phyloP scores from a whole-genome alignment of 1,140 invertebrate genomes.

The Bilobella aurantiaca region DNA sequence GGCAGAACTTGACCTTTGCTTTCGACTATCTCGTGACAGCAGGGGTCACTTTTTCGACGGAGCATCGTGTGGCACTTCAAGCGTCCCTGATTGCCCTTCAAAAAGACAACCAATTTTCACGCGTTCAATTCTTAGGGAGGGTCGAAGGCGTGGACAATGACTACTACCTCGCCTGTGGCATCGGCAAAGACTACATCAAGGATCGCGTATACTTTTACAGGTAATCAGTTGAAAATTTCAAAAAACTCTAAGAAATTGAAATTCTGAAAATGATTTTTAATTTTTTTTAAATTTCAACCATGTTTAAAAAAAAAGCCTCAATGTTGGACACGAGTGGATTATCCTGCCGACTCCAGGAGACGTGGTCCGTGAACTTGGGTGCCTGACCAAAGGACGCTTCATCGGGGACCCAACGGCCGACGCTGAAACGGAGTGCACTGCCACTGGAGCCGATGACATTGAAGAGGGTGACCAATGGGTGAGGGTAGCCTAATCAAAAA shows the following conservation, averaged over 20 bases:
- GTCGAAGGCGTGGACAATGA: conserved; percentile 55
- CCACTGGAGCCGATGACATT: conserved; percentile 24
- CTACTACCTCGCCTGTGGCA: conserved; percentile 64
- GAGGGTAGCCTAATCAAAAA: no score
- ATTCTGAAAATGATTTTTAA: neutral
- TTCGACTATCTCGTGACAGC: conserved; percentile 42
- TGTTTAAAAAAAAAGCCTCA: no score
- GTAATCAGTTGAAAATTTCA: conserved; percentile 29
- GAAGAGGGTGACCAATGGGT: conserved; percentile 31
- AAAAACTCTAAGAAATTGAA: neutral
- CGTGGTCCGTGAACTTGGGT: conserved; percentile 13
- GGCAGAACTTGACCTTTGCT: conserved; percentile 17
- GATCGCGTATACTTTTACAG: conserved; percentile 58
- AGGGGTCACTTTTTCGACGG: conserved; percentile 53
- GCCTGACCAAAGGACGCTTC: conserved; percentile 25
- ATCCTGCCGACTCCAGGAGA: conserved; percentile 15
- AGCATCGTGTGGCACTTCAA: conserved; percentile 53
- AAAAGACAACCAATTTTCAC: conserved; percentile 61
- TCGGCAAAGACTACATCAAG: conserved; percentile 52
- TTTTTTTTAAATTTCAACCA: neutral
- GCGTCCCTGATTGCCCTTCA: conserved; percentile 59
- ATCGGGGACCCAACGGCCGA: conserved; percentile 30
- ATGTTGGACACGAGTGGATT: conserved; percentile 25
- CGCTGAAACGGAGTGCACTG: conserved; percentile 24
- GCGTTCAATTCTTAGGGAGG: conserved; percentile 62